These are phyloP conservation scores for Semnornis frantzii DNA, from an alignment of 2,113 vertebrate genomes.

Conservation along the genomic window DNA sequence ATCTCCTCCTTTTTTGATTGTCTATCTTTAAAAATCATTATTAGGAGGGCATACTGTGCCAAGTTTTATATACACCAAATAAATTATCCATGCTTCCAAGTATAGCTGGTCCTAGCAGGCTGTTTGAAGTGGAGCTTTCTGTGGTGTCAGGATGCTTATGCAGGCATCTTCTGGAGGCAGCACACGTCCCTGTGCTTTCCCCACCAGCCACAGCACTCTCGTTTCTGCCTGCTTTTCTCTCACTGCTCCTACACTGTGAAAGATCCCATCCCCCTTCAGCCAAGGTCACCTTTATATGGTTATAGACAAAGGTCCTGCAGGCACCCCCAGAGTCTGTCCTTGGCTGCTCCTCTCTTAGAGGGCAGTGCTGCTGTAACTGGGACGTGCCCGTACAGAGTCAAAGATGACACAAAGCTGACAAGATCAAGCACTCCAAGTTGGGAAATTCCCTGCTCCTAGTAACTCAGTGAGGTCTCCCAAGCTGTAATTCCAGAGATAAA, in stretches of 20 bases:
- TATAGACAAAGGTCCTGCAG: not conserved
- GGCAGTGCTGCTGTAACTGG: not conserved
- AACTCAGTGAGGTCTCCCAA: not conserved
- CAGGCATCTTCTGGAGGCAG: not conserved
- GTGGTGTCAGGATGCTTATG: not conserved
- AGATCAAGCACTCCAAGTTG: not conserved
- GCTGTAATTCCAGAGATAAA: not conserved
- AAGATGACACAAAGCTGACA: not conserved
- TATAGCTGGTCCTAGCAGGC: not conserved
- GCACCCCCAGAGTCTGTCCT: not conserved
- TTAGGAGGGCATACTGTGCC: not conserved
- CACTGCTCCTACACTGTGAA: not conserved
- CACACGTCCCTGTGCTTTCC: not conserved
- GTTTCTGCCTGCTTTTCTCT: not conserved
- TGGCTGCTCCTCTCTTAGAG: not conserved
- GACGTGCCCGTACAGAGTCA: not conserved
- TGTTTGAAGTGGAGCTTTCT: not conserved
- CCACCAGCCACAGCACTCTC: not conserved
- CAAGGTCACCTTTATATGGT: not conserved
- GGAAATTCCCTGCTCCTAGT: not conserved
- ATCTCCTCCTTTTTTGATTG: not conserved
- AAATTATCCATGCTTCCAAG: not conserved
- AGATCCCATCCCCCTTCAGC: not conserved
- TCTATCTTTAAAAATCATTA: not conserved
- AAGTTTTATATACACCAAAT: not conserved